These are phyloP conservation scores for Harpagifer antarcticus DNA, from an alignment of 2,797 vertebrate genomes.

Conservation along the genomic window DNA sequence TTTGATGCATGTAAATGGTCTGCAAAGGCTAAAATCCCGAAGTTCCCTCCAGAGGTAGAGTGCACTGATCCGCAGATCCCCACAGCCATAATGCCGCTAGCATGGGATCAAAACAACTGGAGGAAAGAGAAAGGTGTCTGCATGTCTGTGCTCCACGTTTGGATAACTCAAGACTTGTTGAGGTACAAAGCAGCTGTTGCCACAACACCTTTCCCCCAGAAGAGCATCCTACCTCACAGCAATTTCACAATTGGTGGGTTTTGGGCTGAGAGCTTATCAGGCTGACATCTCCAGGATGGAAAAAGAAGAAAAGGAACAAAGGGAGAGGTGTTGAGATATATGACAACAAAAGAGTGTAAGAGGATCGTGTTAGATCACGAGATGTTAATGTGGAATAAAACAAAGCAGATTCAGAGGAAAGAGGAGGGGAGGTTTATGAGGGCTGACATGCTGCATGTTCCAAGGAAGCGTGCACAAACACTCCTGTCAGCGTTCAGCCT, in stretches of 20 bases:
- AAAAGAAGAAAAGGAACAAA: constrained; percentile 11
- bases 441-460: constrained; percentile 47
- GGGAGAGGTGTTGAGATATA: constrained; percentile 15
- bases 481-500: constrained; percentile 36
- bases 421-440: constrained; percentile 34
- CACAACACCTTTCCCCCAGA: constrained; percentile 15
- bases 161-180: constrained; percentile 12
- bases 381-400: constrained; percentile 17
- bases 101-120: background rate
- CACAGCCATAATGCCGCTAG: background rate
- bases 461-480: constrained; percentile 50
- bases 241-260: constrained; percentile 15
- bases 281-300: constrained; percentile 14
- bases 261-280: background rate
- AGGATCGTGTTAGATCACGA: background rate
- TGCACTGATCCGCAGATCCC: background rate
- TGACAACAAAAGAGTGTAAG: background rate
- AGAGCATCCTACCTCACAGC: constrained; percentile 22
- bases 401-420: background rate
- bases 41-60: no score
- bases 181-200: constrained; percentile 11
- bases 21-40: no score
- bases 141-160: background rate
- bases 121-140: background rate
- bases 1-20: no score